Percentiles rank a stretch among this genome's conserved stretches.
phyloP scores from a whole-genome alignment of 2,888 invertebrate genomes.

The Lithophane socia region DNA sequence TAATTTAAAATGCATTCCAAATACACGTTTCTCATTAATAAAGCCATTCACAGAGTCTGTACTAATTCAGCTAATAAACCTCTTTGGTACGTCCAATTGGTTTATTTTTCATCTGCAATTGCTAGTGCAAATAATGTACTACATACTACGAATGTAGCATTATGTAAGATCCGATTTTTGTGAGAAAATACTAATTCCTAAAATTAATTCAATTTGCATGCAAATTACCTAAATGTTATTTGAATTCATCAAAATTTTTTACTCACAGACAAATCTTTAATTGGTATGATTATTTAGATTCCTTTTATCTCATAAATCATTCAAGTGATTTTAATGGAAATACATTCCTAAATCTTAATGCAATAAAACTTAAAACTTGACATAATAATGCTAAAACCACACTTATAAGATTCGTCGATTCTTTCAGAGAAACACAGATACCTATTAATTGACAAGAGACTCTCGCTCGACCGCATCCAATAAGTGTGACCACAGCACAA shows the following conservation, averaged over 20 bases:
- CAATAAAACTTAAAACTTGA: neutral
- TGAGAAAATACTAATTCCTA: neutral
- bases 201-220: neutral
- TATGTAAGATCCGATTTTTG: neutral
- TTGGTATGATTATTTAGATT: slow-evolving; percentile 8
- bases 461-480: neutral
- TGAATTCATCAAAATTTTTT: slow-evolving; percentile 13
- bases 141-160: neutral
- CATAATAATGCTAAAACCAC: neutral
- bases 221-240: slow-evolving; percentile 1
- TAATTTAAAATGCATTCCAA: slow-evolving; percentile 53
- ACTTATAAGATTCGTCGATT: neutral
- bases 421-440: too few relatives aligned
- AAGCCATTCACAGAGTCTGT: slow-evolving; percentile 48
- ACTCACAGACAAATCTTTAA: slow-evolving; percentile 13
- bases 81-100: slow-evolving; percentile 55
- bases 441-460: too few relatives aligned
- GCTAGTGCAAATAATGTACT: slow-evolving; percentile 2
- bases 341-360: neutral
- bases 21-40: slow-evolving; percentile 28
- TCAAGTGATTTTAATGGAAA: neutral
- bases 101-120: slow-evolving; percentile 51
- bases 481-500: neutral
- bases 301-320: slow-evolving; percentile 23
- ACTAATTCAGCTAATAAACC: slow-evolving; percentile 57